phyloP scores from a whole-genome alignment of 2,113 vertebrate species.

The Dendrocopos noguchii region DNA sequence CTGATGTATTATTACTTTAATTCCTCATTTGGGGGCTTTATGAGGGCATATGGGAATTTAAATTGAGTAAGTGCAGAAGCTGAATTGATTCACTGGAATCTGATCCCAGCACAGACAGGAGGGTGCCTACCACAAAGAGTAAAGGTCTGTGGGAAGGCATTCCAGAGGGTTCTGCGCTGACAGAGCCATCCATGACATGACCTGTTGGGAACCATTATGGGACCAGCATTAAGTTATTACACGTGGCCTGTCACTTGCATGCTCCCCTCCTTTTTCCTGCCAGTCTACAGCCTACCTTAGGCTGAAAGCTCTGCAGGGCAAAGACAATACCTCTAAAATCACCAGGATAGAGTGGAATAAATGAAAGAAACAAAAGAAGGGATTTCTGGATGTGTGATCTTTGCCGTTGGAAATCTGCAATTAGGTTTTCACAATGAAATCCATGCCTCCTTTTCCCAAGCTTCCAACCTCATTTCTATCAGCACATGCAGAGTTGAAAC shows the following conservation, averaged over 20 bases:
- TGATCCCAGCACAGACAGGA: not conserved
- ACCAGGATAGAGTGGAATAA: too few relatives aligned
- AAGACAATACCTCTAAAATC: too few relatives aligned
- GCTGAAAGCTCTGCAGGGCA: too few relatives aligned
- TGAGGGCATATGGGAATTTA: constrained; percentile 72
- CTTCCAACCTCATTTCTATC: not conserved
- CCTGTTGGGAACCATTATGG: not conserved
- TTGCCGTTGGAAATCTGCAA: not conserved
- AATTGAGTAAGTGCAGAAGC: constrained; percentile 57
- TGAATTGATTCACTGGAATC: constrained; percentile 45
- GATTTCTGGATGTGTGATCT: not conserved
- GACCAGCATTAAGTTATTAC: not conserved
- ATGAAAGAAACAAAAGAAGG: too few relatives aligned
- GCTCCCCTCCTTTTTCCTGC: too few relatives aligned
- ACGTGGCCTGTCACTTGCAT: too few relatives aligned
- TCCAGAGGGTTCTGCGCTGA: not conserved
- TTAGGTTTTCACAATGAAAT: not conserved
- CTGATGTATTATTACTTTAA: constrained; percentile 72
- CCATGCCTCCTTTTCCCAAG: not conserved
- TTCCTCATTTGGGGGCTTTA: constrained; percentile 72
- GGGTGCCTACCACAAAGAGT: not conserved
- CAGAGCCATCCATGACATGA: not conserved
- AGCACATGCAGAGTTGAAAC: not conserved
- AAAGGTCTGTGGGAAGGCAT: not conserved
- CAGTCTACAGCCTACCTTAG: too few relatives aligned